Conservation (phyloP, 2,113 vertebrate species). For the Pelodiscus sinensis region DNA sequence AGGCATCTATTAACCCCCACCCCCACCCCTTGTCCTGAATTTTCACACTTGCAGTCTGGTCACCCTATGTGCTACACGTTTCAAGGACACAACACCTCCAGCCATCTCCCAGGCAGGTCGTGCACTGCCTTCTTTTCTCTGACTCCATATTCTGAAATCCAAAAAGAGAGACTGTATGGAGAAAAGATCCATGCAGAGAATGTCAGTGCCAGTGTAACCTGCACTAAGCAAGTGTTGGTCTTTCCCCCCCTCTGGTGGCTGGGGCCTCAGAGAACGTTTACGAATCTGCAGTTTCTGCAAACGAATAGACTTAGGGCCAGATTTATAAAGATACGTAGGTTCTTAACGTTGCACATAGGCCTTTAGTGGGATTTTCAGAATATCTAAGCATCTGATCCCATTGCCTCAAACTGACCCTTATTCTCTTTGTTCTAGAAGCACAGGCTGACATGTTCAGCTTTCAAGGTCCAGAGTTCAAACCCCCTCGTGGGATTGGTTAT, state of each 20-base stretch:
- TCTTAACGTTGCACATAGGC: not conserved
- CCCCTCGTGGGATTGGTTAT: not conserved
- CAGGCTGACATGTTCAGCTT: not conserved
- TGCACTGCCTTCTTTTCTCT: not conserved
- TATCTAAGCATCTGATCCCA: not conserved
- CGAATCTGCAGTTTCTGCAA: not conserved
- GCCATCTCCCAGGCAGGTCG: not conserved
- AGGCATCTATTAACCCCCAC: too few species aligned
- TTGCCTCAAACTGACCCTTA: not conserved
- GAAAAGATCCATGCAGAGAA: rapidly evolving
- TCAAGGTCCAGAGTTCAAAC: not conserved
- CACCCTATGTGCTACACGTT: not conserved
- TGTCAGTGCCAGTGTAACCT: not conserved
- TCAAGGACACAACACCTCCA: not conserved
- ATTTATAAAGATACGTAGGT: rapidly evolving
- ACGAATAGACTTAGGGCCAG: not conserved
- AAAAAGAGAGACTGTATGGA: not conserved
- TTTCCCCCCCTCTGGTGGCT: not conserved
- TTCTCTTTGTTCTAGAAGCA: rapidly evolving
- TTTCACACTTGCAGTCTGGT: too few species aligned
- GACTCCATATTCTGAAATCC: not conserved
- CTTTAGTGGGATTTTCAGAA: not conserved
- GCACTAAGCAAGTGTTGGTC: not conserved
- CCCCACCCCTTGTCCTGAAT: too few species aligned
- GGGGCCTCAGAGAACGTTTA: not conserved